These are phyloP conservation scores for Hedya salicella DNA, from an alignment of 2,888 invertebrate genomes.

Conservation along the genomic window DNA sequence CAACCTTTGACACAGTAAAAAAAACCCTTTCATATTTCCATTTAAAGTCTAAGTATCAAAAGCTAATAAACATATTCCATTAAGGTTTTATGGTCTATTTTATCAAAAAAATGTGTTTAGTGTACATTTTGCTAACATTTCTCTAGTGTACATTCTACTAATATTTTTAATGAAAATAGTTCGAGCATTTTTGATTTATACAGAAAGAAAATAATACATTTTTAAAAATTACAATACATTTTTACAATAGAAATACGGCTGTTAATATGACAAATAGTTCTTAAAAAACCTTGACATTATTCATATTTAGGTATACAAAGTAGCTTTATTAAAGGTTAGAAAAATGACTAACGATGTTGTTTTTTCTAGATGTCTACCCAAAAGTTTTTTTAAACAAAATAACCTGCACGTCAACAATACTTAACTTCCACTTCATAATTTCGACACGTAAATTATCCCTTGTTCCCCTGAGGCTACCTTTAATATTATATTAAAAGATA, in stretches of 20 bases:
- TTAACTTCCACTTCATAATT: neutral
- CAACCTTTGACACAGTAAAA: conserved; percentile 1
- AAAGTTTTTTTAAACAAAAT: too few relatives aligned
- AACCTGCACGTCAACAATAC: neutral
- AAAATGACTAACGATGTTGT: neutral
- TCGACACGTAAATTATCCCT: neutral
- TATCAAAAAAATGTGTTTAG: too few relatives aligned
- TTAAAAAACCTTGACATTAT: too few relatives aligned
- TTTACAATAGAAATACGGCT: too few relatives aligned
- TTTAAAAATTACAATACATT: too few relatives aligned
- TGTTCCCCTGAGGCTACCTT: neutral
- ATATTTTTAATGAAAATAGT: too few relatives aligned
- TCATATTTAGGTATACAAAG: too few relatives aligned
- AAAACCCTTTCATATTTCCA: neutral
- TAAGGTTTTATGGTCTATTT: too few relatives aligned
- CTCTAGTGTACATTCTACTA: neutral
- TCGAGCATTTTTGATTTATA: too few relatives aligned
- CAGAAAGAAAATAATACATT: too few relatives aligned
- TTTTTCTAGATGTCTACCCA: too few relatives aligned
- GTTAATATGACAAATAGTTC: too few relatives aligned
- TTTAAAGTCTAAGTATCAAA: neutral
- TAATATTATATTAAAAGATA: neutral
- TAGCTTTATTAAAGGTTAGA: neutral
- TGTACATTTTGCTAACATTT: neutral
- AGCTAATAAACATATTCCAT: neutral